Conservation (phyloP, 2,888 invertebrate genomes). For the Clistopyga incitator region DNA sequence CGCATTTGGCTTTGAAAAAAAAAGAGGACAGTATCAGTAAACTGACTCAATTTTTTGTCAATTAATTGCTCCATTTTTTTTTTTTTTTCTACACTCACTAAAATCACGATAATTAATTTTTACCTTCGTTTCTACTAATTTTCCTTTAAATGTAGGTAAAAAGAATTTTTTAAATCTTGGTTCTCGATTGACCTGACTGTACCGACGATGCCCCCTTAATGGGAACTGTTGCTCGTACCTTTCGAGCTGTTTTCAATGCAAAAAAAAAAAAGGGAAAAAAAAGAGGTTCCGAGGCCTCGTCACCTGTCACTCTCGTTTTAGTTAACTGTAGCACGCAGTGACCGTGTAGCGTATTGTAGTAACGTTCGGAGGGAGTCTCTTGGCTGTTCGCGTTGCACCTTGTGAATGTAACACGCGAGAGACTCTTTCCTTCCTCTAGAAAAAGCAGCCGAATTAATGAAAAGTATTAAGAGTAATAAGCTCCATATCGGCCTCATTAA, state of each 20-base stretch:
- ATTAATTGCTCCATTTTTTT: too few relatives aligned
- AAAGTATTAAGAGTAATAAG: conserved; percentile 65
- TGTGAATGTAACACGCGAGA: conserved; percentile 61
- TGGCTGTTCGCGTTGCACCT: conserved; percentile 54
- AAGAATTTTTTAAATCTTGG: too few relatives aligned
- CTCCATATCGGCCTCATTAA: conserved; percentile 61
- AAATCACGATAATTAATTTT: too few relatives aligned
- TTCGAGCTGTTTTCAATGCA: conserved; percentile 29
- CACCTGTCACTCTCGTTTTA: conserved; percentile 66
- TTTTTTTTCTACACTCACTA: too few relatives aligned
- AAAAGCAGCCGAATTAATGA: conserved; percentile 64
- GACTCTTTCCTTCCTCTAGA: conserved; percentile 53
- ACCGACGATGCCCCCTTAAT: too few relatives aligned
- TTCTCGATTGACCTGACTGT: too few relatives aligned
- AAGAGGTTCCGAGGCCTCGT: conserved; percentile 61
- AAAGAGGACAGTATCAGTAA: too few relatives aligned
- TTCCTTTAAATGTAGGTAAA: too few relatives aligned
- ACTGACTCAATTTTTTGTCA: too few relatives aligned
- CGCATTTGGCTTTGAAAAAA: too few relatives aligned
- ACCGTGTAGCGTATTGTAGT: conserved; percentile 38
- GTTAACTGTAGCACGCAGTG: conserved; percentile 13
- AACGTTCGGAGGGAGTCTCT: conserved; percentile 37
- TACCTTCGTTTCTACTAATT: too few relatives aligned
- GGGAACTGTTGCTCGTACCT: conserved; percentile 46
- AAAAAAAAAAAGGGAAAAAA: conserved; percentile 44